A percentile compares a stretch with the other conserved stretches of the same genome.
These are phyloP conservation scores for Zingel zingel DNA, from an alignment of 2,113 vertebrate genomes.

Conservation along the genomic window DNA sequence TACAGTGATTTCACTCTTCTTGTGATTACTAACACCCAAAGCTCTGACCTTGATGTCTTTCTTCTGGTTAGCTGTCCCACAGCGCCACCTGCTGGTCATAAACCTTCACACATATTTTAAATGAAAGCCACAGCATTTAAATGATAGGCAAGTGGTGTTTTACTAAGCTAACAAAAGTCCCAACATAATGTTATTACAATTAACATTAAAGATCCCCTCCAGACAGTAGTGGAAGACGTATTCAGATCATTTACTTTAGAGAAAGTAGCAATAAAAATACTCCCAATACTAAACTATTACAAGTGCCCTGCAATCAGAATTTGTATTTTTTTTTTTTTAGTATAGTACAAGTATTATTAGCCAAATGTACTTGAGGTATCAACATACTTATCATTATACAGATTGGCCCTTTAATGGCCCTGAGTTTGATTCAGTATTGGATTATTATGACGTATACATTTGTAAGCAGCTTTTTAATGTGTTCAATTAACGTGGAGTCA, in stretches of 20 bases:
- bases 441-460: background rate
- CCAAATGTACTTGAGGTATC: background rate
- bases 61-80: conserved; percentile 43
- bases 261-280: background rate
- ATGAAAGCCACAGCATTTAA: background rate
- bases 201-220: background rate
- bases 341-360: background rate
- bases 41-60: conserved; percentile 57
- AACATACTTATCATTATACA: too few species aligned
- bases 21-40: background rate
- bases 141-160: background rate
- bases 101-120: background rate
- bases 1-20: conserved; percentile 12
- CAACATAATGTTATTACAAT: background rate
- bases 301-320: background rate
- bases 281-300: background rate
- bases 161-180: background rate
- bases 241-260: background rate
- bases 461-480: background rate
- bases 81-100: conserved; percentile 63
- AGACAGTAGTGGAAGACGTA: background rate
- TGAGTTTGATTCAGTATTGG: too few species aligned
- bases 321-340: too few species aligned
- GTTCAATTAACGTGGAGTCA: background rate
- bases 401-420: background rate